phyloP scores from a whole-genome alignment of 2,797 vertebrate genomes.

The Syngnathus rostellatus region DNA sequence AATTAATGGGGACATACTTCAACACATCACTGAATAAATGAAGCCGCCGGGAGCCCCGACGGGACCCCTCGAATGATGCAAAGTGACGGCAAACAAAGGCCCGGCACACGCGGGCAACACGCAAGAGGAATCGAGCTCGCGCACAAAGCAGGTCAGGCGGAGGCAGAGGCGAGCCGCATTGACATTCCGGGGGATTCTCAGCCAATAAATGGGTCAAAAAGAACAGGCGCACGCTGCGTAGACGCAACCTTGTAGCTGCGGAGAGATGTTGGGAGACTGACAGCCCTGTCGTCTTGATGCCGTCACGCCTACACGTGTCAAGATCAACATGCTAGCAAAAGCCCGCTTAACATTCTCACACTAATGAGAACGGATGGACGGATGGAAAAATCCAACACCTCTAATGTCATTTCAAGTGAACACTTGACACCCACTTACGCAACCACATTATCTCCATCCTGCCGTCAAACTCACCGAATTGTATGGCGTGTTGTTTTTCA shows the following conservation, averaged over 20 bases:
- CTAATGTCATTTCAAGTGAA: too few relatives aligned
- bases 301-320: constrained; percentile 16
- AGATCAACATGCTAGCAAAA: neutral
- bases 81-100: constrained; percentile 19
- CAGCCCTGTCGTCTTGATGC: neutral
- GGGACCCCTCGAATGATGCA: constrained; percentile 15
- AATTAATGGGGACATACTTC: constrained; percentile 61
- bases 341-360: neutral
- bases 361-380: neutral
- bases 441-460: too few relatives aligned
- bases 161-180: neutral
- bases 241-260: constrained; percentile 31
- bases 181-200: constrained; percentile 19
- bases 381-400: too few relatives aligned
- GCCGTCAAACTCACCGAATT: constrained; percentile 54
- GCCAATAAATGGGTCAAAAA: constrained; percentile 45
- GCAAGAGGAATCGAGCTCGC: neutral
- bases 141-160: constrained; percentile 6
- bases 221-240: constrained; percentile 22
- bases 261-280: constrained; percentile 14
- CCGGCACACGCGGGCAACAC: constrained; percentile 16
- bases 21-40: constrained; percentile 60
- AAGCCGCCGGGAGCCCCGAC: constrained; percentile 31
- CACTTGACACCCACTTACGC: neutral
- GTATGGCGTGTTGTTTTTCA: constrained; percentile 66